A percentile compares a stretch with the other conserved stretches of the same genome.
phyloP scores from a whole-genome alignment of 2,113 vertebrate genomes.

The Chaetorhynchus papuensis region DNA sequence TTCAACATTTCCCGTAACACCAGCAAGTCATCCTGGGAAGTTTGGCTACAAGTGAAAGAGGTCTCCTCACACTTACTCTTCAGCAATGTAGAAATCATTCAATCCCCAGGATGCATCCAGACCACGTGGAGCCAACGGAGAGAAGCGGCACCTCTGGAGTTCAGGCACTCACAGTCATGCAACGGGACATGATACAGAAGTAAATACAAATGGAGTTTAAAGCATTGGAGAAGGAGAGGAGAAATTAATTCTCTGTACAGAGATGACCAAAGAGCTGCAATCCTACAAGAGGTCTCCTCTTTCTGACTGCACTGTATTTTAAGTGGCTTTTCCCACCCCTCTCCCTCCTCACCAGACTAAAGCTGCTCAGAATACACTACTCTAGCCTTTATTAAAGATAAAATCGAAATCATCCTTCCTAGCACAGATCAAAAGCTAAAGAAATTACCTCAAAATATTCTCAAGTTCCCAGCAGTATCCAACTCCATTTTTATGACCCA shows the following conservation, averaged over 20 bases:
- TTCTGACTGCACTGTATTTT: not conserved
- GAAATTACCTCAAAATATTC: not conserved
- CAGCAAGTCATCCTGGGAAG: not conserved
- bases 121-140: not conserved
- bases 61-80: not conserved
- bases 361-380: not conserved
- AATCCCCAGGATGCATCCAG: not conserved
- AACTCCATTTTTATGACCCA: not conserved
- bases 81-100: not conserved
- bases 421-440: not conserved
- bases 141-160: not conserved
- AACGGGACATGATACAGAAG: accelerated
- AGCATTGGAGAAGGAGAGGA: not conserved
- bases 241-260: not conserved
- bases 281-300: not conserved
- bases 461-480: not conserved
- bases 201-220: not conserved
- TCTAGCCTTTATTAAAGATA: not conserved
- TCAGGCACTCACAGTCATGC: not conserved
- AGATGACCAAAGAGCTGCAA: not conserved
- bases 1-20: not conserved
- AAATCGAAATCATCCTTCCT: not conserved
- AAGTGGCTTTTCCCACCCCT: not conserved
- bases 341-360: not conserved
- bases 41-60: not conserved